phyloP scores from a whole-genome alignment of 2,113 vertebrate genomes.

The Fulica atra region DNA sequence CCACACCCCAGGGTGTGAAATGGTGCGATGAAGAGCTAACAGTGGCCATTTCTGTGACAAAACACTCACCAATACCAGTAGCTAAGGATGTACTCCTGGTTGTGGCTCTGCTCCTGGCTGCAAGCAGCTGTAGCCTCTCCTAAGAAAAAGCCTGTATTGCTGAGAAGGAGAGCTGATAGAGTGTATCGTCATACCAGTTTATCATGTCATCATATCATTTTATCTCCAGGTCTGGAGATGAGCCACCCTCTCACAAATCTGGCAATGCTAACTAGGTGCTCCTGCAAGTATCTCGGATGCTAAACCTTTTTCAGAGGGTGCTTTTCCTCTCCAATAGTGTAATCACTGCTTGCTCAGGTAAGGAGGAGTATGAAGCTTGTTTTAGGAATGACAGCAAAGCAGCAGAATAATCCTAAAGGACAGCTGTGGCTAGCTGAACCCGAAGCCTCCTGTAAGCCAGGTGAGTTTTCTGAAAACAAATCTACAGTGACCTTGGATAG shows the following conservation, averaged over 20 bases:
- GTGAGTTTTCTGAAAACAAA: neutral
- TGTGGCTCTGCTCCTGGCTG: neutral
- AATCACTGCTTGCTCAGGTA: neutral
- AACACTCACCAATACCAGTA: neutral
- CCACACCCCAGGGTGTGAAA: neutral
- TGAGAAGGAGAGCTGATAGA: neutral
- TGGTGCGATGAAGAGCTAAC: neutral
- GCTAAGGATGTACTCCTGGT: neutral
- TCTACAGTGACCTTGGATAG: neutral
- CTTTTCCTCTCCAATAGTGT: neutral
- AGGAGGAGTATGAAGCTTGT: neutral
- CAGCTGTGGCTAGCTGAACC: neutral
- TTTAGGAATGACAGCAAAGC: neutral
- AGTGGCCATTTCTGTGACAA: neutral
- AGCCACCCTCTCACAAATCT: fast-evolving
- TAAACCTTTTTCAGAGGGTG: neutral
- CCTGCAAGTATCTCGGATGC: neutral
- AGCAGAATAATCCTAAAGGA: neutral
- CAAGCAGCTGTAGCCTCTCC: neutral
- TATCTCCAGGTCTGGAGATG: neutral
- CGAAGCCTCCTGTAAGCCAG: neutral
- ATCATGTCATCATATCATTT: too few species aligned
- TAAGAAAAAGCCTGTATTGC: neutral
- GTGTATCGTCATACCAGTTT: neutral
- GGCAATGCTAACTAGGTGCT: neutral